Conservation (phyloP, 2,113 vertebrate species). For the Rhagologus leucostigma region DNA sequence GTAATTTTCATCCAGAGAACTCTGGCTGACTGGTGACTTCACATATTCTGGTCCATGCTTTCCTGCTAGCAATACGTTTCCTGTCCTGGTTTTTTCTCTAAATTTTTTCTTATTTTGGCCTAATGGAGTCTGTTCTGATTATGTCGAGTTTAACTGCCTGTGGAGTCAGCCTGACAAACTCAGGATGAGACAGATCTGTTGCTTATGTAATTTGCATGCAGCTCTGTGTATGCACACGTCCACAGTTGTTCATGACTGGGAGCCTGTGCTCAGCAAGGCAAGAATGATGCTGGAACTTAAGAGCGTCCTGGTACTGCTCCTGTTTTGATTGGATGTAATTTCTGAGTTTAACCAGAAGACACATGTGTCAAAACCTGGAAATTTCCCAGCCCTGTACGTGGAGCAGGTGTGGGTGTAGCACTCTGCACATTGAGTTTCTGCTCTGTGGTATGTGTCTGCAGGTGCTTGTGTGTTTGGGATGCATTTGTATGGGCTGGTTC, state of each 20-base stretch:
- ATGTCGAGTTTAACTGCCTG: not conserved
- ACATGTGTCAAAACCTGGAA: not conserved
- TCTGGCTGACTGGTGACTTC: not conserved
- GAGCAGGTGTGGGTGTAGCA: rapidly evolving
- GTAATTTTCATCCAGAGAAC: not conserved
- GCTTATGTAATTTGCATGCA: not conserved
- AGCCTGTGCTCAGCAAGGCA: not conserved
- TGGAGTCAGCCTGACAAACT: not conserved
- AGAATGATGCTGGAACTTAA: not conserved
- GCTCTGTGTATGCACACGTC: rapidly evolving
- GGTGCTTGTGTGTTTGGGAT: not conserved
- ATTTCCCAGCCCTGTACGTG: rapidly evolving
- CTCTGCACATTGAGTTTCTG: not conserved
- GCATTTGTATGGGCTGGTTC: not conserved
- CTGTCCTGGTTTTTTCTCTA: not conserved
- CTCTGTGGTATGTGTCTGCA: not conserved
- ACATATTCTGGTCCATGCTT: not conserved
- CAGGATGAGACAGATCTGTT: not conserved
- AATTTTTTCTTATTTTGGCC: not conserved
- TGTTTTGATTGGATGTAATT: not conserved
- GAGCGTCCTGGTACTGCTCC: not conserved
- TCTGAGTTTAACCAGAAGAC: not conserved
- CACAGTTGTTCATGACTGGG: not conserved
- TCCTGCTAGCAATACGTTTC: not conserved
- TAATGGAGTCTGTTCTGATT: not conserved